Conservation (phyloP, 2,888 invertebrate species). For the Imbricaverruca yamaguchii region DNA sequence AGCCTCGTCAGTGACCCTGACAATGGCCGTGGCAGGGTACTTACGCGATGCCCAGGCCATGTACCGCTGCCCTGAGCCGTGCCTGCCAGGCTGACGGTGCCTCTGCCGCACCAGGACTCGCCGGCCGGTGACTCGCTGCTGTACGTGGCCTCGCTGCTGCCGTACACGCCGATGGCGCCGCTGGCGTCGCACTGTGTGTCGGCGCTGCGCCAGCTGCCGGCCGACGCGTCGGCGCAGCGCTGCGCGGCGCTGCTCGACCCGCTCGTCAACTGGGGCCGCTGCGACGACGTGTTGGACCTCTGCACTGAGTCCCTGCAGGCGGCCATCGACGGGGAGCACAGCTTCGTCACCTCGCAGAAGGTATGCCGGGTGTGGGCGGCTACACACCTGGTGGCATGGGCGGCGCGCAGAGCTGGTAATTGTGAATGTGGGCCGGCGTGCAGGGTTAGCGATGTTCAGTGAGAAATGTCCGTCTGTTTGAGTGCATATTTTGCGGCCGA, state of each 20-base stretch:
- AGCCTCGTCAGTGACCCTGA: no score
- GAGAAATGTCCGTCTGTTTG: no score
- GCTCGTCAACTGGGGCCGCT: slow-evolving; percentile 32
- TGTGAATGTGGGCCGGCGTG: no score
- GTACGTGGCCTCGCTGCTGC: slow-evolving; percentile 32
- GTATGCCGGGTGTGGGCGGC: neutral
- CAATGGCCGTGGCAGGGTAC: no score
- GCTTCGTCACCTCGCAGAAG: slow-evolving; percentile 21
- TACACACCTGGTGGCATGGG: no score
- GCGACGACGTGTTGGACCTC: slow-evolving; percentile 31
- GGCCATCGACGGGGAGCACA: slow-evolving; percentile 22
- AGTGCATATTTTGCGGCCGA: no score
- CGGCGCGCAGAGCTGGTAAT: no score
- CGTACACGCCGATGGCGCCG: slow-evolving; percentile 29
- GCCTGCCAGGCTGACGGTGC: no score
- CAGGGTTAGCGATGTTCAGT: no score
- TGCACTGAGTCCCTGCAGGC: slow-evolving; percentile 29
- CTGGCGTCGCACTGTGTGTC: slow-evolving; percentile 32
- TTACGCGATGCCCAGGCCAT: no score
- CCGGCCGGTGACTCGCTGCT: slow-evolving; percentile 24
- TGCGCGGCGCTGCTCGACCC: slow-evolving; percentile 25
- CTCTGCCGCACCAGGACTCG: neutral
- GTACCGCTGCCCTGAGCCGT: no score
- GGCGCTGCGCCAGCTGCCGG: slow-evolving; percentile 27
- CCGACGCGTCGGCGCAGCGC: neutral